A percentile compares a stretch with the other conserved stretches of the same genome.
These are phyloP conservation scores for Chrysodeixis includens DNA, from an alignment of 2,888 invertebrate genomes.

Conservation along the genomic window DNA sequence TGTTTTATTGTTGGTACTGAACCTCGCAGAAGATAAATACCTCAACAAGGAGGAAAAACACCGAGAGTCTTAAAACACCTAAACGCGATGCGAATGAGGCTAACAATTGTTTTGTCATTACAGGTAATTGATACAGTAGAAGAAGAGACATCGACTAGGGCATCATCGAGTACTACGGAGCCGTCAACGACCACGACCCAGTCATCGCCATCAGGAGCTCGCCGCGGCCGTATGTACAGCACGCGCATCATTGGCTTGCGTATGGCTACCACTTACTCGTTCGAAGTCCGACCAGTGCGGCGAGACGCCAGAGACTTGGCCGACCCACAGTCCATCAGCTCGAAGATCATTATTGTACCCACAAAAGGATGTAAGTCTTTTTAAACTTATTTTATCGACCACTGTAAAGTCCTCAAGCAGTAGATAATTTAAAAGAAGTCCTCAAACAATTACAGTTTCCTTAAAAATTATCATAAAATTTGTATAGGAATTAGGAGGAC, in stretches of 20 bases:
- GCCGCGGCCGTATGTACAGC: conserved; percentile 84
- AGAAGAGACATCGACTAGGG: conserved; percentile 69
- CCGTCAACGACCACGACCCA: conserved; percentile 66
- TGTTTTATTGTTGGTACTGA: neutral
- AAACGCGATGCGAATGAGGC: neutral
- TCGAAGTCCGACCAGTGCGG: conserved; percentile 91
- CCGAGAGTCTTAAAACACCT: no score
- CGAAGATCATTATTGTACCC: conserved; percentile 93
- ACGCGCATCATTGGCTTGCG: conserved; percentile 92
- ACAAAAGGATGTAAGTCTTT: conserved; percentile 94
- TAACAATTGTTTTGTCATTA: conserved; percentile 22
- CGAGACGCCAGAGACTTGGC: conserved; percentile 86
- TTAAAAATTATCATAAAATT: no score
- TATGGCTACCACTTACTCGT: conserved; percentile 95
- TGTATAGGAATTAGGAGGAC: no score
- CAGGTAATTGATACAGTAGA: conserved; percentile 81
- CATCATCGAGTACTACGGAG: conserved; percentile 55
- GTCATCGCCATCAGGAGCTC: conserved; percentile 56
- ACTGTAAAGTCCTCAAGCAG: neutral
- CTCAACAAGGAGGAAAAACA: neutral
- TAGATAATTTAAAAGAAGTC: no score
- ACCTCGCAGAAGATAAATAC: neutral
- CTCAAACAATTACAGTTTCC: no score
- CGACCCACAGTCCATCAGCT: conserved; percentile 89
- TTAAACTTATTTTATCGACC: neutral